These are phyloP conservation scores for Meandrusa payeni DNA, from an alignment of 2,888 invertebrate genomes.

Conservation along the genomic window DNA sequence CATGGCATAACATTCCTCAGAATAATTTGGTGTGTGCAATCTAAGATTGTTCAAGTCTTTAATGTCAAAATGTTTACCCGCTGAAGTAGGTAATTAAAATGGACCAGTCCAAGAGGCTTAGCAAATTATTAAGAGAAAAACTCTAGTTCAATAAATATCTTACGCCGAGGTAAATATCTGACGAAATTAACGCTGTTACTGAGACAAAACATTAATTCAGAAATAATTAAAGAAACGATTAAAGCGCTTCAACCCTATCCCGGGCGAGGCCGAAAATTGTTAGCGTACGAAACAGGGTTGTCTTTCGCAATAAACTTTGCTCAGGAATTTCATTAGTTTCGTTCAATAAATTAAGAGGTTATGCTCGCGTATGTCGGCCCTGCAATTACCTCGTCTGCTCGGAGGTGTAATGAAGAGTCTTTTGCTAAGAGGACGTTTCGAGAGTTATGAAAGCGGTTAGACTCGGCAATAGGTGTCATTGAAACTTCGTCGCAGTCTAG, in stretches of 20 bases:
- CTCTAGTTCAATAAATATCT: constrained; percentile 35
- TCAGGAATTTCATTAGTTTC: constrained; percentile 80
- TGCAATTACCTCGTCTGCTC: constrained; percentile 74
- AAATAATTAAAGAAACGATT: constrained; percentile 79
- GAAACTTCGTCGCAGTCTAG: constrained; percentile 17
- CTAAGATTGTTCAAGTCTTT: too few species aligned
- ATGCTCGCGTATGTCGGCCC: constrained; percentile 79
- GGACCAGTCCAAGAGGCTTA: constrained; percentile 15
- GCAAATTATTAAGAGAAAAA: constrained; percentile 27
- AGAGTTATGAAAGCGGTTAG: constrained; percentile 41
- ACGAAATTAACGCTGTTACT: constrained; percentile 46
- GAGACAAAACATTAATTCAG: constrained; percentile 55
- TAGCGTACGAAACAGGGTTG: constrained; percentile 69
- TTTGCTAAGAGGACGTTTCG: constrained; percentile 40
- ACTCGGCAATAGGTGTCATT: constrained; percentile 20
- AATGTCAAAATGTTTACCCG: too few species aligned
- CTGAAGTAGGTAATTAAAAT: too few species aligned
- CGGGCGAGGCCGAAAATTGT: constrained; percentile 62
- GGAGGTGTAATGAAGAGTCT: constrained; percentile 72
- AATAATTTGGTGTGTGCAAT: too few species aligned
- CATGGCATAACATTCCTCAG: too few species aligned
- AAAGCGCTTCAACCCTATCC: constrained; percentile 51
- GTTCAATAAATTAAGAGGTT: constrained; percentile 81
- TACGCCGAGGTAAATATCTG: constrained; percentile 28
- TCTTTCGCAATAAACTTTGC: constrained; percentile 75